Percentiles rank a stretch among this genome's conserved stretches.
Conservation (phyloP, 2,797 vertebrate genomes). For the Acipenser transmontanus region DNA sequence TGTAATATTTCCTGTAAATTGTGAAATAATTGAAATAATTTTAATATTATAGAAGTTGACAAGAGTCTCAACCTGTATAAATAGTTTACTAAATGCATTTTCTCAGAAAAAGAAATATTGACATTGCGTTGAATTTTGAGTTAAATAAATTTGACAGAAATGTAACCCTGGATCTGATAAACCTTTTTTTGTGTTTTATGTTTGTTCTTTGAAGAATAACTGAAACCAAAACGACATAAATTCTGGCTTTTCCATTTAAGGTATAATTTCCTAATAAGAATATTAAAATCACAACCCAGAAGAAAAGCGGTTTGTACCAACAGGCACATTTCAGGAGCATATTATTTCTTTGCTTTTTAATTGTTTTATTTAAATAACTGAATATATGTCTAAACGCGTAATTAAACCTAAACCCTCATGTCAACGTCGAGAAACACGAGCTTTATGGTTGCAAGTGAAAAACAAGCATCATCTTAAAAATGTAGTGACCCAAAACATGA, state of each 20-base stretch:
- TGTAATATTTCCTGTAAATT: slow-evolving; percentile 93
- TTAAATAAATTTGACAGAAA: slow-evolving; percentile 84
- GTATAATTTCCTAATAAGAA: no score
- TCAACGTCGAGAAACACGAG: background rate
- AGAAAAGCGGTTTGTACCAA: no score
- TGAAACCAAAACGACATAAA: no score
- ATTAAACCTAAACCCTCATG: no score
- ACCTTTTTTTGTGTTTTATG: slow-evolving; percentile 38
- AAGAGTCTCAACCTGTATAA: slow-evolving; percentile 74
- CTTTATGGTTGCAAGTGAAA: background rate
- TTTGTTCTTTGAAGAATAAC: slow-evolving; percentile 46
- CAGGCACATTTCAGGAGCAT: no score
- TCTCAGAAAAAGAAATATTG: slow-evolving; percentile 53
- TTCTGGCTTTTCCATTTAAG: no score
- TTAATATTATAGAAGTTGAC: slow-evolving; percentile 69
- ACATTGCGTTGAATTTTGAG: slow-evolving; percentile 73
- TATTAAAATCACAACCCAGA: no score
- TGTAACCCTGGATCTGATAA: slow-evolving; percentile 69
- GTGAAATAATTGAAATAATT: slow-evolving; percentile 70
- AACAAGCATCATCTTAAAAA: slow-evolving; percentile 8
- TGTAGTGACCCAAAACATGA: slow-evolving; percentile 10
- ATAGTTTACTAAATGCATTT: slow-evolving; percentile 85
- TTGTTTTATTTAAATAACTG: no score
- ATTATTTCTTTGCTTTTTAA: no score
- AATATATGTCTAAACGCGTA: no score